Evolutionary conservation across 2,888 invertebrate species (phyloP), one percentile per base, ranked within the genome.

Genomic region (Crepidodera aurea): DNA sequence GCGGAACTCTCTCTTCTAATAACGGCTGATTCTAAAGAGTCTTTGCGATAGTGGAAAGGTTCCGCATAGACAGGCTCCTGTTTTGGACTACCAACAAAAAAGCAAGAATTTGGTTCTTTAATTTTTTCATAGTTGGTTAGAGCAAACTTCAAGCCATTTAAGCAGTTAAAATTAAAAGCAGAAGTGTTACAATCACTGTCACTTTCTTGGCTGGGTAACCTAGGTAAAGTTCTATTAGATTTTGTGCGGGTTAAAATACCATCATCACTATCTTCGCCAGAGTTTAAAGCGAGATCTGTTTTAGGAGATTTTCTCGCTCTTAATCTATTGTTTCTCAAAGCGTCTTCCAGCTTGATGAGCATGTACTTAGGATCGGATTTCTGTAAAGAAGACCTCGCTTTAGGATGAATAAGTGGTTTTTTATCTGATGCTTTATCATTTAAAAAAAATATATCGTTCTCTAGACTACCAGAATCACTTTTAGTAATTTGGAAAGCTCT

Each of bases 31-130:
- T 63, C 64, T 25, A 56, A 60, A 15, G 53, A 66, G 51, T 67
- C 67, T 29, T 60, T 65, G 53, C 67, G 69, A 56, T 69, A 73
- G 57, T 79, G 77, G 73, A 82, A 86, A 0, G 88, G 88, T 68
- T 86, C 87, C 66, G 88, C 88, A 73, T 88, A 88, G 19, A 88
- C 86, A 69, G 86, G 88, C 68, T 88, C 87, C 22, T 83, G 78
- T 27, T 70, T 71, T 32, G 73, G 77, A 15, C 68, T 71, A 32
- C 68, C 66, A 53, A 79, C 75, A 74, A 79, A 80, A 76, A 81
- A 81, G 44, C 70, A 72, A 13, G 77, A 77, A 66, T 74, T 58
- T 6, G 77, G 72, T 65, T 79, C 78, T 62, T 71, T 76, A 44
- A 80, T 72, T 37, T 72, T 73, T 42, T 75, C 78, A 66, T 81